Evolutionary conservation across 1,140 invertebrate genomes (phyloP).

Genomic region (Globodera ellingtonae): DNA sequence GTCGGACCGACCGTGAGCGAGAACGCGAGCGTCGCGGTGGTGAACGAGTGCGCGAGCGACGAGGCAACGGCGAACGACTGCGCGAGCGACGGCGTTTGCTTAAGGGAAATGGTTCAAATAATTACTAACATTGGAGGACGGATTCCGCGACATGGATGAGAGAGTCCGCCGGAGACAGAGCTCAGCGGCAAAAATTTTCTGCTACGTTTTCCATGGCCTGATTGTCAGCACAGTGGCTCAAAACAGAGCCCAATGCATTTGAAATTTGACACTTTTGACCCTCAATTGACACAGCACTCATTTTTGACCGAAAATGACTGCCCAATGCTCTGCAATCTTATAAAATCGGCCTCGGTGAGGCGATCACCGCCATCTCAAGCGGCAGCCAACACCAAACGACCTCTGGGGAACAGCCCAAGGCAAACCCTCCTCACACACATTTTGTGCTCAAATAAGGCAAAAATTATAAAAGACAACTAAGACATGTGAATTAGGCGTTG

Average conservation of each 20-base stretch:
- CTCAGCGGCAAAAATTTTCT: background rate
- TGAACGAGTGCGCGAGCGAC: conserved; percentile 38
- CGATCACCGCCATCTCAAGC: conserved; percentile 1
- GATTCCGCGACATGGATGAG: background rate
- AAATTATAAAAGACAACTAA: background rate
- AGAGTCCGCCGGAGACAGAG: background rate
- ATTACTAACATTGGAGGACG: background rate
- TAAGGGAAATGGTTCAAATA: background rate
- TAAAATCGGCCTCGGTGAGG: background rate
- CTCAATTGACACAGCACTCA: background rate
- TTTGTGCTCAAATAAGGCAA: conserved; percentile 12
- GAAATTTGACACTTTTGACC: background rate
- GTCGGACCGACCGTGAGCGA: conserved; percentile 7
- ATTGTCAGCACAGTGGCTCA: background rate
- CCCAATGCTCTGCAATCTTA: background rate
- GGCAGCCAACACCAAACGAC: background rate
- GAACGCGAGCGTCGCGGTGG: conserved; percentile 27
- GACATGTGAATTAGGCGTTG: background rate
- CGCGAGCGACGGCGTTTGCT: conserved; percentile 21
- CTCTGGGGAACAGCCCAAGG: conserved; percentile 14
- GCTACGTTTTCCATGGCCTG: background rate
- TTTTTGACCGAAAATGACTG: background rate
- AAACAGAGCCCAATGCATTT: background rate
- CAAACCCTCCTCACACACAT: background rate
- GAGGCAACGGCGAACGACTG: conserved; percentile 18